Base-by-base conservation (phyloP, 2,113 vertebrate species). In the Mixornis gularis region DNA sequence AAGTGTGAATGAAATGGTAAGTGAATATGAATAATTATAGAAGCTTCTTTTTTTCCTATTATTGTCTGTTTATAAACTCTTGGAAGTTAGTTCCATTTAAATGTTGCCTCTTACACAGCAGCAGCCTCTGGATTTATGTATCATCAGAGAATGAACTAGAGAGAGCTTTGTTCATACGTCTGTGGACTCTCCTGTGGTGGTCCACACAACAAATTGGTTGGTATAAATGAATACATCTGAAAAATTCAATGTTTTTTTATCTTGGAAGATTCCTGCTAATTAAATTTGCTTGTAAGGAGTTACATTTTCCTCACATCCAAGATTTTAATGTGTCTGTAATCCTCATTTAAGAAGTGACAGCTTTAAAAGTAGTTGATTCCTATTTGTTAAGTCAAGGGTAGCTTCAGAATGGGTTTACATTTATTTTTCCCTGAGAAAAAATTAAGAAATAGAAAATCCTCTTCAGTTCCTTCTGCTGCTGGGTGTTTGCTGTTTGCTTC, bases 1-100 rank as follows among this genome's bases (percentile, higher is more conserved):
- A 70, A 83, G 7, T 70, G 34, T 91, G 34, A 85, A 53, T 76
- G 14, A 79, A 59, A 85, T 94, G 36, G 22, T 79, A 91, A 68
- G 2, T 65, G 38, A 73, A 52, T 25, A 51, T 15, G 30, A 84
- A 55, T 46, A 79, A 69, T 55, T 10, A 52, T 41, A 85, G 36
- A 84, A 55, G 32, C 13, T 6, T 81, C n/a, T 78, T 82, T 80
- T 70, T 8, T 77, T 72, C n/a, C 3, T 77, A 5, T 58, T 70
- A 30, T 78, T 27, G 46, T 46, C 16, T 38, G 21, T 58, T 86
- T 87, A 51, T 46, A 38, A 90, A 65, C 9, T 36, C 55, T 34
- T 46, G 20, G 38, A 92, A 64, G 17, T 65, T 68, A 41, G 46
- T 89, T 85, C 56, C 85, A 13, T 83, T 80, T 81, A 63, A 58